Evolutionary conservation across 30 jellyfish, hydroid and myxozoan genomes (phyloP).

Genomic region (Hydra vulgaris): DNA sequence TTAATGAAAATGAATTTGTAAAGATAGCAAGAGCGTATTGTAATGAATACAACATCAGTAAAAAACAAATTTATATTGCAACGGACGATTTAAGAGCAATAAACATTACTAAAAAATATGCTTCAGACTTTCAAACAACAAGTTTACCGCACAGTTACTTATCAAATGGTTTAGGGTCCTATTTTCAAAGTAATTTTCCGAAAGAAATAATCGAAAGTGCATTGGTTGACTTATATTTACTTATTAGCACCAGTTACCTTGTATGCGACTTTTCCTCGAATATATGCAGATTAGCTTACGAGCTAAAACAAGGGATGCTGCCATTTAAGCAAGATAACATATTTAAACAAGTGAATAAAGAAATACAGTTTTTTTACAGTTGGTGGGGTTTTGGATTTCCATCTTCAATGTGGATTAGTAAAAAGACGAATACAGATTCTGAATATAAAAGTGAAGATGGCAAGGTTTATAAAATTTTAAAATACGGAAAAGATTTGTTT

Average conservation of each 20-base stretch:
- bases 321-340: background rate
- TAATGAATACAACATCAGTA: background rate
- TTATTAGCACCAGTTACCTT: background rate
- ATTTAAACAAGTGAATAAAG: background rate
- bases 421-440: too few species aligned
- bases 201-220: background rate
- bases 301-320: background rate
- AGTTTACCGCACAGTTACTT: background rate
- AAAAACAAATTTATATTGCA: background rate
- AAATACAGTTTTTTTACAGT: too few species aligned
- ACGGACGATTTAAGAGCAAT: background rate
- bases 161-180: background rate
- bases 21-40: background rate
- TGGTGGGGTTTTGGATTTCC: too few species aligned
- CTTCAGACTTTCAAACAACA: background rate
- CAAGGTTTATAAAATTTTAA: too few species aligned
- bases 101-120: background rate
- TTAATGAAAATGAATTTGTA: background rate
- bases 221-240: background rate
- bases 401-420: too few species aligned
- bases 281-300: background rate
- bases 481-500: too few species aligned
- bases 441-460: too few species aligned
- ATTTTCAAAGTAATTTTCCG: background rate
- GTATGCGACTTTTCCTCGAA: conserved; percentile 5